Base-by-base conservation (phyloP, 2,888 invertebrate species). In the Odontomyia ornata region DNA sequence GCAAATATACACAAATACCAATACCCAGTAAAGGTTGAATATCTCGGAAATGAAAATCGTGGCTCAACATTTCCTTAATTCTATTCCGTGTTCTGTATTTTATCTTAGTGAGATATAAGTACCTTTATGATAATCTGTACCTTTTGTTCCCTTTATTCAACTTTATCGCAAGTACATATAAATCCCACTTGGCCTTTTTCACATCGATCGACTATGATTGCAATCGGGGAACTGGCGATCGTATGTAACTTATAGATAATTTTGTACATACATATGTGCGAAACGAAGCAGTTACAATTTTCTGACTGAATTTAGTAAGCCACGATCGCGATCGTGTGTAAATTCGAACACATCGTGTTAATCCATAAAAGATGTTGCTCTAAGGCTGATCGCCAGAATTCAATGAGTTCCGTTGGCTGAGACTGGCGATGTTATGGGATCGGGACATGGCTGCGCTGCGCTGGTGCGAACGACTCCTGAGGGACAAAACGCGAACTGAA, bases 281-380 rank as follows among this genome's bases (percentile, higher is more conserved):
- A 56, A 73, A 5, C 18, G 60, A 75, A 75, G 57, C 25, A 65
- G 76, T 64, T 65, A 62, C 75, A 62, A 76, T 47, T 76, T 65
- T 56, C 76, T 46, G 43, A 69, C 69, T 77, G 75, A 75, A 75
- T 77, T 77, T 77, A 79, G 79, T 79, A 79, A 79, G 72, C 77
- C 79, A 79, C 79, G 79, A 79, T 77, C 77, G 69, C 75, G 77
- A 73, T 78, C 79, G 79, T 79, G 79, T 79, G 79, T 79, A 79
- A 79, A 79, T 79, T 79, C 79, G 78, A 79, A 77, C 79, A 79
- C 47, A 77, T 79, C 79, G 79, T 79, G 78, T 78, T 77, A 79
- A 78, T 79, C 77, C 78, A 79, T 79, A 79, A 77, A 78, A 78
- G 78, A 77, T 79, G 79, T 78, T 79, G 60, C 57, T 60, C 57